Base-by-base conservation (phyloP, 1,140 invertebrate genomes). In the Notospermus geniculatus region DNA sequence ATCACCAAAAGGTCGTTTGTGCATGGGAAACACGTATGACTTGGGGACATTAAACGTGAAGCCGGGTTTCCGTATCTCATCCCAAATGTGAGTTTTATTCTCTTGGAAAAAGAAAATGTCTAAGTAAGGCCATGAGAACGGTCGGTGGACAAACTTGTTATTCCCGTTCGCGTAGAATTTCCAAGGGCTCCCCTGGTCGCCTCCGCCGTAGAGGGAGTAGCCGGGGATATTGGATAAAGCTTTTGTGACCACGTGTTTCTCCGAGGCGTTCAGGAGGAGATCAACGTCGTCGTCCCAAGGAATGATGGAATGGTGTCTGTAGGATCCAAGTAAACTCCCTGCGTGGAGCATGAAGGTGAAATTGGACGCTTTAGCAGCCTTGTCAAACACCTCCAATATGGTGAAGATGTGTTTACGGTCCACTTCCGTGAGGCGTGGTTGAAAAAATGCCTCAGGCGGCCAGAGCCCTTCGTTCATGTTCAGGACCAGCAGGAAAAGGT, bases 51-150 rank as follows among this genome's bases (percentile, higher is more conserved):
- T 41, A 55, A 70, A 74, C 13, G 57, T 55, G 7, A 60, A 23
- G 32, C 53, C 64, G 39, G 71, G 72, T 13, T 63, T 53, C 1
- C 59, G 66, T 9, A 27, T 59, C 29, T 68, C 64, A 59, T 78
- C 73, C 65, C 67, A 74, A 2, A 78, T 65, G 59, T 77, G 73
- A 2, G 71, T 76, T 1, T 53, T 58, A 50, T 75, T 75, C 60
- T 73, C 70, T 0, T 22, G 29, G 59, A 69, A 77, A 59, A 78
- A 76, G 59, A 77, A 78, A 41, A 78, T 71, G 53, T 78, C 76
- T 25, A 78, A 60, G 59, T 69, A 78, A 15, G 76, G 76, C 74
- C 73, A 78, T 17, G 67, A 54, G 54, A 63, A 69, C 2, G 62
- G 45, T 57, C 54, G 46, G n/a, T 67, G 53, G 9, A 52, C 23